These are phyloP conservation scores for Gavia stellata DNA, from an alignment of 2,113 vertebrate genomes.

Conservation along the genomic window DNA sequence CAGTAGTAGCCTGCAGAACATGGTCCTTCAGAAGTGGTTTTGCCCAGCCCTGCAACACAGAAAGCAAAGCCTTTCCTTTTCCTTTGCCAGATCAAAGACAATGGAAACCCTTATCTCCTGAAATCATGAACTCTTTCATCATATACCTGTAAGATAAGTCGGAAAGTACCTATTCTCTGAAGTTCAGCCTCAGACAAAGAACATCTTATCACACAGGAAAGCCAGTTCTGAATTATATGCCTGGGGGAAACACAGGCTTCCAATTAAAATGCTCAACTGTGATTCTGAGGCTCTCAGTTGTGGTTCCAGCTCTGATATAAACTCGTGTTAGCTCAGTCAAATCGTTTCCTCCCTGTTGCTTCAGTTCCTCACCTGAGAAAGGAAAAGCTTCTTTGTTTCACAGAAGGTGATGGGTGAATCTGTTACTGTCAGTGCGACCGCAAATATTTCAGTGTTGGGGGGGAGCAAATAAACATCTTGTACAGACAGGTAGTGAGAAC, in stretches of 20 bases:
- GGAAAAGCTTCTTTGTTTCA: neutral
- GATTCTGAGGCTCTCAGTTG: neutral
- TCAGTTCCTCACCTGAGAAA: neutral
- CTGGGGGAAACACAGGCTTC: neutral
- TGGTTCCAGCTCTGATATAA: neutral
- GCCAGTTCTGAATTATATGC: neutral
- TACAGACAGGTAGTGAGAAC: neutral
- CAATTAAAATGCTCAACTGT: neutral
- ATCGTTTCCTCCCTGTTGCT: neutral
- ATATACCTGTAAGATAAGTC: no score
- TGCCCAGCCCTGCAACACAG: neutral
- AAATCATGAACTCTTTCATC: neutral
- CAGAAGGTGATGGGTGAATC: neutral
- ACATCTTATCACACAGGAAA: neutral
- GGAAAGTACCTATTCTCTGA: neutral
- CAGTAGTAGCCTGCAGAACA: slow-evolving; percentile 38
- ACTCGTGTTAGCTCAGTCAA: neutral
- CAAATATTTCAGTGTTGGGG: neutral
- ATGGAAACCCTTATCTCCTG: neutral
- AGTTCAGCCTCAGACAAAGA: neutral
- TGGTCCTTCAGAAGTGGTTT: neutral
- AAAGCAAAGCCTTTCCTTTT: neutral
- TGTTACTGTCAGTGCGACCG: neutral
- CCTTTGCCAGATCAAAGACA: neutral
- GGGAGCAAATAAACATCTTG: neutral